A percentile compares a stretch with the other conserved stretches of the same genome.
These are phyloP conservation scores for Hippocampus barbouri DNA, from an alignment of 2,113 vertebrate species.

Conservation along the genomic window DNA sequence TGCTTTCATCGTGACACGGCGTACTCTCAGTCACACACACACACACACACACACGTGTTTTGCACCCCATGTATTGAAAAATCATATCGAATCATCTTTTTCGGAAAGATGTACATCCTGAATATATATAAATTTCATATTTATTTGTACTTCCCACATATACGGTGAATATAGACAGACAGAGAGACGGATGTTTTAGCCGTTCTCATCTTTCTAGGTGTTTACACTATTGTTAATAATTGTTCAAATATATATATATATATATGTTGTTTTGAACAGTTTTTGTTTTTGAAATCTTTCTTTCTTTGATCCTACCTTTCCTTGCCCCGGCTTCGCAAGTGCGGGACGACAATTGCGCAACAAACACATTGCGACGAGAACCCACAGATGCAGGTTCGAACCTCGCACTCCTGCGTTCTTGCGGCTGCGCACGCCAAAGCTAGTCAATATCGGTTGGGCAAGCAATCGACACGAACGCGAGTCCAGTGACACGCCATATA, in stretches of 20 bases:
- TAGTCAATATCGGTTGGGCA: conserved; percentile 52
- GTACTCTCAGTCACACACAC: conserved; percentile 52
- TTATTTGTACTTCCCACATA: too few species aligned
- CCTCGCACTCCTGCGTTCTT: conserved; percentile 24
- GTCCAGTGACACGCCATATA: conserved; percentile 41
- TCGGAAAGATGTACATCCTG: too few species aligned
- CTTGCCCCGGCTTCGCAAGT: conserved; percentile 15
- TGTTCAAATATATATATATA: too few species aligned
- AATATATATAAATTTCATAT: too few species aligned
- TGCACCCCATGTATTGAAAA: too few species aligned
- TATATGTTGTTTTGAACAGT: too few species aligned
- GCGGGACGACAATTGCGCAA: conserved; percentile 39
- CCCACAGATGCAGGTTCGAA: background rate
- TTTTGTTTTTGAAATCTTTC: background rate
- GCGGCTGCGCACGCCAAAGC: conserved; percentile 57
- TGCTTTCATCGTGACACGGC: conserved; percentile 52
- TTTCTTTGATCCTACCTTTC: background rate
- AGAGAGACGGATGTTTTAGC: too few species aligned
- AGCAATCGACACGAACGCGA: conserved; percentile 52
- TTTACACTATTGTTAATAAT: too few species aligned
- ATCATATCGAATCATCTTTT: too few species aligned
- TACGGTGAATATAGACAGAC: too few species aligned
- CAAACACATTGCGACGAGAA: conserved; percentile 22
- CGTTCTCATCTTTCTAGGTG: too few species aligned
- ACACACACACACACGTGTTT: too few species aligned